Conservation (phyloP, 2,888 invertebrate genomes). For the Tetanocera ferruginea region DNA sequence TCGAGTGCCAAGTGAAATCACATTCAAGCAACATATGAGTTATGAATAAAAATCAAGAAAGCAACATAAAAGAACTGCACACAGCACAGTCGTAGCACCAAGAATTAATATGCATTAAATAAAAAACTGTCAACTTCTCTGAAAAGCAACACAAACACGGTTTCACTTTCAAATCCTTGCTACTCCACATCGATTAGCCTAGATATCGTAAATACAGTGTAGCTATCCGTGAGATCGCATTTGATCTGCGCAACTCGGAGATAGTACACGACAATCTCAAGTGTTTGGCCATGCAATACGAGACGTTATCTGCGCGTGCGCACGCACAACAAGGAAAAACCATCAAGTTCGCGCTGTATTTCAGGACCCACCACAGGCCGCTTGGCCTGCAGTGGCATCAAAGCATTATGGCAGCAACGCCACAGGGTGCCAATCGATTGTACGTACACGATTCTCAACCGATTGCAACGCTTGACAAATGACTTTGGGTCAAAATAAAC, state of each 20-base stretch:
- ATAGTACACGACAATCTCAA: conserved; percentile 7
- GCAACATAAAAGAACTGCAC: background rate
- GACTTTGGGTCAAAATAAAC: conserved; percentile 57
- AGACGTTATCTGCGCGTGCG: conserved; percentile 3
- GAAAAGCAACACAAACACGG: conserved; percentile 58
- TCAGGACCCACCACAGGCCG: conserved; percentile 44
- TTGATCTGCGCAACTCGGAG: background rate
- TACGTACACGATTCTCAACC: background rate
- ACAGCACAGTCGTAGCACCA: background rate
- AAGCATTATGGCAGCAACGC: conserved; percentile 32
- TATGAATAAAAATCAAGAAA: background rate
- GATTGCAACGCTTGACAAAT: conserved; percentile 53
- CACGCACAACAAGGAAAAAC: background rate
- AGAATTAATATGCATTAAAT: background rate
- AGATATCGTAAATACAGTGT: background rate
- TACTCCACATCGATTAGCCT: conserved; percentile 54
- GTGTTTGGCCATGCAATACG: conserved; percentile 13
- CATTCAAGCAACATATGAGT: background rate
- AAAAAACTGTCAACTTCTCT: background rate
- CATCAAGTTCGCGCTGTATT: background rate
- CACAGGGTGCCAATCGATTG: conserved; percentile 20
- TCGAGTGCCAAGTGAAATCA: background rate
- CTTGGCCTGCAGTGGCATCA: conserved; percentile 28
- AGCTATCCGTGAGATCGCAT: background rate
- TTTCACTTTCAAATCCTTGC: conserved; percentile 59